Conservation (phyloP, 2,888 invertebrate genomes). For the Gasteruption jaculator region DNA sequence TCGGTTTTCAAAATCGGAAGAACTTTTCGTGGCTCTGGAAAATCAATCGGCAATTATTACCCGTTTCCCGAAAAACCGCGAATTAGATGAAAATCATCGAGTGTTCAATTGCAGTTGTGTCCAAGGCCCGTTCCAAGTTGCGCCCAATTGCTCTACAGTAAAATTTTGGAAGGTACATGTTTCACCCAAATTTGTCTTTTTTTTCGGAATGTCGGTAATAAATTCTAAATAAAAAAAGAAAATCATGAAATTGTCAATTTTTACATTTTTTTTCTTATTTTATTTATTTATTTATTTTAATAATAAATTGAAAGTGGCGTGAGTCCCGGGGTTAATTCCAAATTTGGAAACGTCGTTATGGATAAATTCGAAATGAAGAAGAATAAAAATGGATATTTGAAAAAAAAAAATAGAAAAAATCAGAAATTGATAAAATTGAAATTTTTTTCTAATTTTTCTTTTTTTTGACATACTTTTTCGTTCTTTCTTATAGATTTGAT, state of each 20-base stretch:
- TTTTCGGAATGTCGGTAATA: not conserved
- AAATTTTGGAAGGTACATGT: not conserved
- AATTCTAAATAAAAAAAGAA: not conserved
- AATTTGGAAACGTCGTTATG: too few relatives aligned
- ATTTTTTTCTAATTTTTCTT: too few relatives aligned
- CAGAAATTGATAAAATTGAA: too few relatives aligned
- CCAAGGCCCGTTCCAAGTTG: not conserved
- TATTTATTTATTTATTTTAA: slow-evolving; percentile 4
- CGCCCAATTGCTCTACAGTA: not conserved
- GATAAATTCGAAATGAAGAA: too few relatives aligned
- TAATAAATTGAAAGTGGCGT: too few relatives aligned
- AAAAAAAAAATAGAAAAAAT: too few relatives aligned
- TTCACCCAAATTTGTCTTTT: slow-evolving; percentile 7
- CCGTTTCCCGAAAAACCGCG: too few relatives aligned
- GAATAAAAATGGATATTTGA: too few relatives aligned
- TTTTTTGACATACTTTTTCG: too few relatives aligned
- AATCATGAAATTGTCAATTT: slow-evolving; percentile 3
- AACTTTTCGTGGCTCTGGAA: slow-evolving; percentile 83
- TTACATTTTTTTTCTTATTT: slow-evolving; percentile 1
- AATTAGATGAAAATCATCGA: slow-evolving; percentile 11
- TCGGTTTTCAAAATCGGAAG: slow-evolving; percentile 88
- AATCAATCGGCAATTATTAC: too few relatives aligned
- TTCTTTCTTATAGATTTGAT: too few relatives aligned
- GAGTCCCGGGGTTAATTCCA: too few relatives aligned
- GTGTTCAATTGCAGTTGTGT: slow-evolving; percentile 9